A percentile compares a stretch with the other conserved stretches of the same genome.
Conservation (phyloP, 2,113 vertebrate genomes). For the human region GRCh38 chr4:67736001-67736500, state of each 20-base stretch:
- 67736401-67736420: background rate
- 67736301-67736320: background rate
- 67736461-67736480: background rate
- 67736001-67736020: background rate
- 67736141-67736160: background rate
- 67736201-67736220: background rate
- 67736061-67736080: background rate
- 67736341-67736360: background rate
- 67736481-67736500: background rate
- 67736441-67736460: background rate
- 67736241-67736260: background rate
- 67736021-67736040: background rate
- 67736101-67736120: background rate
- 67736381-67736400: background rate
- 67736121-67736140: background rate
- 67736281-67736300: background rate
- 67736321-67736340: background rate
- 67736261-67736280: background rate
- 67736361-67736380: background rate
- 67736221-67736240: background rate
- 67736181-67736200: slow-evolving; percentile 12
- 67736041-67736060: background rate
- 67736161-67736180: background rate
- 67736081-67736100: background rate
- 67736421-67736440: background rate